Evolutionary conservation across 2,797 vertebrate species (phyloP), one percentile per base, ranked within the genome.

Genomic region (Agapornis canus): DNA sequence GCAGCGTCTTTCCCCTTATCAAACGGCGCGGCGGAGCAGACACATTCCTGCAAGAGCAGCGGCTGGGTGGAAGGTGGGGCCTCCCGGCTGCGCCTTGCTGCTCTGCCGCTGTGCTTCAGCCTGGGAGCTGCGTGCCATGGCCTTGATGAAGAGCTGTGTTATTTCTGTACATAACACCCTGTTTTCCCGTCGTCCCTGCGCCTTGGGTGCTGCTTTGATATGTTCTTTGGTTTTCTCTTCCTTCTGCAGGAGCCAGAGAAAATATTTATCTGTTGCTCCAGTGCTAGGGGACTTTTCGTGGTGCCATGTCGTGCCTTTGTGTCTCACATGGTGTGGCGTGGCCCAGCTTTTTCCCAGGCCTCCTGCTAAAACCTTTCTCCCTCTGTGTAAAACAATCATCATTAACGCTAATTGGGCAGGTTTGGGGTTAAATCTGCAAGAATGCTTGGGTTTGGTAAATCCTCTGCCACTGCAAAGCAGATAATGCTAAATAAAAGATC

Each of bases 401-500:
- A 25, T 94, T 94, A 94, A 65, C 0, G 2, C 48, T 94, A 91
- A 94, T 90, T 79, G 78, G 82, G 68, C 94, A 94, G 71, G 60
- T 96, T 94, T 95, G 88, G 83, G 83, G 87, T 90, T 95, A 95
- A 96, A 94, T 90, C 88, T 90, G 80, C 66, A 49, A 94, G 90
- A 94, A 89, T 86, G 56, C 88, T 90, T 89, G 80, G 52, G 68
- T 96, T 96, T 96, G 88, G 91, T 96, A 96, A 96, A 96, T 94
- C 78, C 91, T 94, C 91, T 95, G 94, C 92, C 95, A 94, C 81
- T 6, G 12, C 90, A 95, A 96, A 96, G 89, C 82, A 92, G 92
- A 96, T 96, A 94, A 95, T 76, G 81, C 51, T 95, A 96, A 96
- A 92, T 86, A 91, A 92, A 91, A 95, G 87, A 95, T 95, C 60